Evolutionary conservation across 1,140 invertebrate species (phyloP).

Genomic region (Leptopilina boulardi): DNA sequence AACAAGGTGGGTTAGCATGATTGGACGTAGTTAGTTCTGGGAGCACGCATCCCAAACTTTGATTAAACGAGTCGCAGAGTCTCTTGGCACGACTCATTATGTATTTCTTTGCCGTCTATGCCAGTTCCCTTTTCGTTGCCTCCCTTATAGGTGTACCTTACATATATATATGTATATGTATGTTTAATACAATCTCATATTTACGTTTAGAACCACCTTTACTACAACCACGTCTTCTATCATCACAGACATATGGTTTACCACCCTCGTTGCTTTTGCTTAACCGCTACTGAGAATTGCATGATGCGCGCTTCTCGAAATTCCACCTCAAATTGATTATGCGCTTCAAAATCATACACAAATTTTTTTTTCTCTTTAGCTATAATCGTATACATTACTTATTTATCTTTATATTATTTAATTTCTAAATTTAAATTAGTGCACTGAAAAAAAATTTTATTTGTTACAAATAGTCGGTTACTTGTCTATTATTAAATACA

Average conservation of each 20-base stretch:
- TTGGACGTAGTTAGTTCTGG: conserved; percentile 68
- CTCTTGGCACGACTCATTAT: conserved; percentile 65
- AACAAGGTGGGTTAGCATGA: conserved; percentile 65
- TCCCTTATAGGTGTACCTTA: background rate
- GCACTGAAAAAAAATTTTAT: too few relatives aligned
- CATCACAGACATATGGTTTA: background rate
- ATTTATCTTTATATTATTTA: background rate
- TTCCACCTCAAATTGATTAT: conserved; percentile 39
- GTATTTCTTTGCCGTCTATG: conserved; percentile 65
- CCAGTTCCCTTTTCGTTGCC: conserved; percentile 46
- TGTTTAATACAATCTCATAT: background rate
- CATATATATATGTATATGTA: background rate
- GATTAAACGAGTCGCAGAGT: conserved; percentile 72
- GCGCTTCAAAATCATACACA: background rate
- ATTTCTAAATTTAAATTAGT: too few relatives aligned
- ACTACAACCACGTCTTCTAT: background rate
- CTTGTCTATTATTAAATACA: too few relatives aligned
- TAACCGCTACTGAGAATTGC: conserved; percentile 45
- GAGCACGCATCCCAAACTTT: conserved; percentile 71
- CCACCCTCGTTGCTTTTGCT: conserved; percentile 9
- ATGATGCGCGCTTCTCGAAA: conserved; percentile 55
- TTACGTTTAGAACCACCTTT: background rate
- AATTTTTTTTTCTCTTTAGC: background rate
- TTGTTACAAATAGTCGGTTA: too few relatives aligned
- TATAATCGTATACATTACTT: background rate